phyloP scores from a whole-genome alignment of 2,797 vertebrate species.

The Phoebastria nigripes region DNA sequence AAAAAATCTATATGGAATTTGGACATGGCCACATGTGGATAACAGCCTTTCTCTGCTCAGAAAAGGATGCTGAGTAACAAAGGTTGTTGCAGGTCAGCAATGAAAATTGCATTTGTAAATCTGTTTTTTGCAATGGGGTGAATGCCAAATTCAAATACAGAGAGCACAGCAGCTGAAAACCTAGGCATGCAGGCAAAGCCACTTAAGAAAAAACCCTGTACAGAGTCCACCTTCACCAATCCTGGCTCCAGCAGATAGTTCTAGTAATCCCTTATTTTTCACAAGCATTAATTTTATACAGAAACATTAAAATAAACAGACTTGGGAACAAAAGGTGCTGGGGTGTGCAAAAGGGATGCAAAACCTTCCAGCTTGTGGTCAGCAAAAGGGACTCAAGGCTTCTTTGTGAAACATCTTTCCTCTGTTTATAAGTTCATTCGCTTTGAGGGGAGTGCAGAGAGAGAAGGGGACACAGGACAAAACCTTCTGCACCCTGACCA shows the following conservation, averaged over 20 bases:
- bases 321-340: not conserved
- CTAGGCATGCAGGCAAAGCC: not conserved
- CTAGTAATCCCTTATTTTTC: not conserved
- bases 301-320: not conserved
- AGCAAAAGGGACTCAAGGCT: not conserved
- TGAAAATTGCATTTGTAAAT: not conserved
- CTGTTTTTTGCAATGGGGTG: not conserved
- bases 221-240: not conserved
- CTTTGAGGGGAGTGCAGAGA: not conserved
- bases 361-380: not conserved
- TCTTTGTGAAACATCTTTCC: not conserved
- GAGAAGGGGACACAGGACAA: not conserved
- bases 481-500: not conserved
- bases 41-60: not conserved
- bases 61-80: not conserved
- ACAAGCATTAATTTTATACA: not conserved
- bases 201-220: not conserved
- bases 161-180: not conserved
- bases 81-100: not conserved
- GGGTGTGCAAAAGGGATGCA: not conserved
- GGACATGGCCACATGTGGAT: not conserved
- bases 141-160: not conserved
- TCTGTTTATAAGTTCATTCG: not conserved
- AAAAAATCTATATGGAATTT: not conserved
- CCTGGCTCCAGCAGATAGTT: not conserved